These are phyloP conservation scores for Pararge aegeria DNA, from an alignment of 1,140 invertebrate genomes.

Conservation along the genomic window DNA sequence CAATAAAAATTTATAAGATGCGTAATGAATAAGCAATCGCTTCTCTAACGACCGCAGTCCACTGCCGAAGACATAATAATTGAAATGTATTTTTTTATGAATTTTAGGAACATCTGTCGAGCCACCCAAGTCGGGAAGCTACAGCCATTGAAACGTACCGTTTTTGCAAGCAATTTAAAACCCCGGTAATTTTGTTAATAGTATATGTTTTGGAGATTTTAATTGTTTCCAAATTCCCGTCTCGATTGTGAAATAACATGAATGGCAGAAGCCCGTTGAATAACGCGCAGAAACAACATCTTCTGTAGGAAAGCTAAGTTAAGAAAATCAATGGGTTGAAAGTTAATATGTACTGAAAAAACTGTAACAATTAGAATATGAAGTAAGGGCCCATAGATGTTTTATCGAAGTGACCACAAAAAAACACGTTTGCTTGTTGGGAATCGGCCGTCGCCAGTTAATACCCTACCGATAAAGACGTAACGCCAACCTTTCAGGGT, in stretches of 20 bases:
- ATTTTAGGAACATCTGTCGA: conserved; percentile 48
- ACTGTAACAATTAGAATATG: too few species aligned
- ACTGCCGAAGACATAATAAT: conserved; percentile 43
- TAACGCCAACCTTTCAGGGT: too few species aligned
- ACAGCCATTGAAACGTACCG: conserved; percentile 14
- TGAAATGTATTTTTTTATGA: conserved; percentile 55
- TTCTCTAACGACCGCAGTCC: conserved; percentile 39
- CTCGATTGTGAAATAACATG: conserved; percentile 24
- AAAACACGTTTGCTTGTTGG: too few species aligned
- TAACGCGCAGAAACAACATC: too few species aligned
- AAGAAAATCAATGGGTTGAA: too few species aligned
- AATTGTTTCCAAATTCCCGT: conserved; percentile 28
- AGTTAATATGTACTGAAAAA: too few species aligned
- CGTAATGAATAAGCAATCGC: conserved; percentile 43
- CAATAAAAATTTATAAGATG: conserved; percentile 59
- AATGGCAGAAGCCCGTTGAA: too few species aligned
- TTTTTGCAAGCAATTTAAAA: conserved; percentile 32
- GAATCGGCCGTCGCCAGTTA: too few species aligned
- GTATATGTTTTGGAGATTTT: conserved; percentile 28
- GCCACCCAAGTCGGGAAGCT: conserved; percentile 55
- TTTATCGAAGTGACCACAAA: too few species aligned
- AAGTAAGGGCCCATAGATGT: too few species aligned
- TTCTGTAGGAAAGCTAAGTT: too few species aligned
- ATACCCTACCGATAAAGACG: too few species aligned
- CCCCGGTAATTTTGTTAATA: conserved; percentile 34